Evolutionary conservation across 92 coral and sea anemone genomes (phyloP).

Genomic region (Epizoanthus stellaris): DNA sequence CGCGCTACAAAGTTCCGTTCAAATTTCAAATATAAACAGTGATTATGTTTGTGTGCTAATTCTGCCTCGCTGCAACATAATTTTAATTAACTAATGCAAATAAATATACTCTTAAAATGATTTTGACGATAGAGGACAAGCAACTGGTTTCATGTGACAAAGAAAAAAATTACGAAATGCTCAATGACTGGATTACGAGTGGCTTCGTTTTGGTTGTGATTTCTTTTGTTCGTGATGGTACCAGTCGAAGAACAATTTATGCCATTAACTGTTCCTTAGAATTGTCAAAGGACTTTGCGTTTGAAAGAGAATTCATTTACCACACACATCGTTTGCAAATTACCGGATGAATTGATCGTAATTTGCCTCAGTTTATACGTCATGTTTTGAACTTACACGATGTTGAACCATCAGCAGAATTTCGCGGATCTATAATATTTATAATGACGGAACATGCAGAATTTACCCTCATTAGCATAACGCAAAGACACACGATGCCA

Average conservation of each 20-base stretch:
- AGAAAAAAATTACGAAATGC: no score
- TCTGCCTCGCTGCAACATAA: no score
- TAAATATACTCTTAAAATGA: no score
- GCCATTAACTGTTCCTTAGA: not conserved
- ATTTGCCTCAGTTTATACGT: not conserved
- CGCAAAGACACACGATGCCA: slow-evolving; percentile 1
- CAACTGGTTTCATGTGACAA: no score
- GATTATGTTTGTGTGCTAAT: no score
- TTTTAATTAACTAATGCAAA: no score
- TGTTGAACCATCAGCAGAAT: not conserved
- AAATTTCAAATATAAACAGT: no score
- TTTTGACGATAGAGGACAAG: no score
- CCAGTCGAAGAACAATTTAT: not conserved
- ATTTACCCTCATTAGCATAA: slow-evolving; percentile 22
- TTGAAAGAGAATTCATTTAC: not conserved
- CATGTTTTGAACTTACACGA: not conserved
- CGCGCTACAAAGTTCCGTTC: no score
- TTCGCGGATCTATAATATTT: slow-evolving; percentile 28
- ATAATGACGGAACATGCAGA: slow-evolving; percentile 8
- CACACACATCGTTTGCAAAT: slow-evolving; percentile 2
- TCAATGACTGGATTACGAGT: not conserved
- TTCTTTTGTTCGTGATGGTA: not conserved
- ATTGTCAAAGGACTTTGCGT: not conserved
- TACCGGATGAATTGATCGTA: not conserved
- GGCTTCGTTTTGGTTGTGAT: not conserved